Conservation (phyloP, 2,888 invertebrate species). For the Ceramica pisi region DNA sequence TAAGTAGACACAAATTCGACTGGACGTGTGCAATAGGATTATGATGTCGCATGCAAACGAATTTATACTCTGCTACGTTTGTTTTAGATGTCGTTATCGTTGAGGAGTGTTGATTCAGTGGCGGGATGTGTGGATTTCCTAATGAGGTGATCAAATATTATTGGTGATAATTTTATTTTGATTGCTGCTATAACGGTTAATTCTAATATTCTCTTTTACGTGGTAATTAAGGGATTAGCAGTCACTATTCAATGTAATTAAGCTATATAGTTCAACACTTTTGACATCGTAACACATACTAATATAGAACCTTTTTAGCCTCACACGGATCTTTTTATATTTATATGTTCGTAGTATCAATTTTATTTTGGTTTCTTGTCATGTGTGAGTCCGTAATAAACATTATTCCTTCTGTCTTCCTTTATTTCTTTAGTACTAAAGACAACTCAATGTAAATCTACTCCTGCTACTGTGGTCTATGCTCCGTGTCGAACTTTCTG, state of each 20-base stretch:
- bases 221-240: neutral
- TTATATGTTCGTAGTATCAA: no score
- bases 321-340: no score
- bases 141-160: constrained; percentile 44
- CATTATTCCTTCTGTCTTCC: no score
- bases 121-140: constrained; percentile 39
- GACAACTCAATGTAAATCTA: no score
- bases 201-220: neutral
- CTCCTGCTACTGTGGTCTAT: no score
- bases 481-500: neutral
- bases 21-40: constrained; percentile 71
- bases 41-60: constrained; percentile 62
- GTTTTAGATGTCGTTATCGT: constrained; percentile 26
- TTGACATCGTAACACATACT: no score
- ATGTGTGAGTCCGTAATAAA: no score
- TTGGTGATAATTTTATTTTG: constrained; percentile 27
- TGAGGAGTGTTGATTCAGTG: constrained; percentile 15
- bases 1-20: constrained; percentile 63
- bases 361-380: no score
- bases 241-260: neutral
- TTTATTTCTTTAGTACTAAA: no score
- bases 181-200: constrained; percentile 15
- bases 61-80: constrained; percentile 57
- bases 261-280: neutral
- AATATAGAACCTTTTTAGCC: no score